Base-by-base conservation (phyloP, 1,140 invertebrate species). In the Drosophila willistoni region DNA sequence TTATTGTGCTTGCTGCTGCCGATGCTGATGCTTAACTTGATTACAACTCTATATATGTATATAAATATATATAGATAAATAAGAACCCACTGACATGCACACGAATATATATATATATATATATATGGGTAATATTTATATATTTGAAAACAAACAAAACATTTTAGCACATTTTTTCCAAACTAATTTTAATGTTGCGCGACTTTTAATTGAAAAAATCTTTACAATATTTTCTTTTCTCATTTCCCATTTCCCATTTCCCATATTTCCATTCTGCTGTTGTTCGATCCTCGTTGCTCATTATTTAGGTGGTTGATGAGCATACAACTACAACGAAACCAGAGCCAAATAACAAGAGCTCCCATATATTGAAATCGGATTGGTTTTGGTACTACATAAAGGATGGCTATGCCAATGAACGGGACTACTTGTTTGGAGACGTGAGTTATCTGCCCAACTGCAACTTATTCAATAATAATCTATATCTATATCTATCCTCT, bases 371-470 rank as follows among this genome's bases (percentile, higher is more conserved):
- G 41, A 97, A 97, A 92, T 96, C 96, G 17, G 97, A 99, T 93
- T 99, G 98, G 98, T 99, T 99, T 93, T 99, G 98, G 98, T 92
- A 92, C 71, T 91, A 97, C 44, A 97, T 99, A 61, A 98, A 99
- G 93, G 98, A 99, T 93, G 96, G 98, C 81, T 96, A 96, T 74
- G 97, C 97, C 91, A 96, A 97, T 86, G 98, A 99, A 92, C 95
- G 95, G 79, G 95, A 97, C 69, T 98, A 98, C 93, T 93, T 96
- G 14, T 97, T 97, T 82, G 96, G 96, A 93, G 95, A 97, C 92
- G 96, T 96, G 93, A 95, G 94, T 73, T 13, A 2, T 1, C 19
- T 4, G 39, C n/a, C 34, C 34, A 7, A 29, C 29, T 29, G 6
- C 6, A 29, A 7, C 6, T 6, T 29, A 29, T 29, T 7, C 29